Percentiles rank a stretch among this genome's conserved stretches.
Evolutionary conservation across 2,888 invertebrate species (phyloP).

Genomic region (Drosophila phalerata): DNA sequence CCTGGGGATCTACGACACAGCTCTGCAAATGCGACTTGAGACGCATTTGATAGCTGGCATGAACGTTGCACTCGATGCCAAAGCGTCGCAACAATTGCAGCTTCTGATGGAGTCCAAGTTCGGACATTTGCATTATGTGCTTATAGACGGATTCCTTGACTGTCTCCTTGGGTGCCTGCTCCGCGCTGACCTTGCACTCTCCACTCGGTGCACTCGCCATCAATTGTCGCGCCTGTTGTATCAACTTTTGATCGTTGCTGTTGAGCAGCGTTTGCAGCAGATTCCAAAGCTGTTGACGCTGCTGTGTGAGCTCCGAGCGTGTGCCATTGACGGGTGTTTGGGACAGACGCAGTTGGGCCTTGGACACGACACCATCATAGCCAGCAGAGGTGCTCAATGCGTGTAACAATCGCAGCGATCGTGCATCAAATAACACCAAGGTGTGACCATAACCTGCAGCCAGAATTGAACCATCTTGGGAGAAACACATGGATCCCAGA

Average conservation of each 20-base stretch:
- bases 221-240: conserved; percentile 66
- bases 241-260: conserved; percentile 73
- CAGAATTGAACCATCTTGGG: conserved; percentile 91
- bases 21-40: conserved; percentile 67
- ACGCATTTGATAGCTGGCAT: conserved; percentile 55
- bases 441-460: conserved; percentile 89
- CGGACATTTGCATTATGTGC: conserved; percentile 78
- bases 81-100: conserved; percentile 81
- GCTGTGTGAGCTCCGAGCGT: conserved; percentile 64
- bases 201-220: conserved; percentile 32
- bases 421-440: conserved; percentile 90
- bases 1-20: conserved; percentile 37
- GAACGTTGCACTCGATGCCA: conserved; percentile 75
- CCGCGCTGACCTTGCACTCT: conserved; percentile 12
- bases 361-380: conserved; percentile 81
- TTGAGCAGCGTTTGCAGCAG: conserved; percentile 77
- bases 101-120: conserved; percentile 84
- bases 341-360: conserved; percentile 77
- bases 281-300: conserved; percentile 73
- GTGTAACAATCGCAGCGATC: conserved; percentile 87
- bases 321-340: conserved; percentile 66
- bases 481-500: conserved; percentile 88
- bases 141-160: conserved; percentile 52
- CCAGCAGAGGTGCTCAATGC: conserved; percentile 85
- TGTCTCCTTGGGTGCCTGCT: conserved; percentile 37